Conservation (phyloP, 2,113 vertebrate species). For the Pampusana beccarii region DNA sequence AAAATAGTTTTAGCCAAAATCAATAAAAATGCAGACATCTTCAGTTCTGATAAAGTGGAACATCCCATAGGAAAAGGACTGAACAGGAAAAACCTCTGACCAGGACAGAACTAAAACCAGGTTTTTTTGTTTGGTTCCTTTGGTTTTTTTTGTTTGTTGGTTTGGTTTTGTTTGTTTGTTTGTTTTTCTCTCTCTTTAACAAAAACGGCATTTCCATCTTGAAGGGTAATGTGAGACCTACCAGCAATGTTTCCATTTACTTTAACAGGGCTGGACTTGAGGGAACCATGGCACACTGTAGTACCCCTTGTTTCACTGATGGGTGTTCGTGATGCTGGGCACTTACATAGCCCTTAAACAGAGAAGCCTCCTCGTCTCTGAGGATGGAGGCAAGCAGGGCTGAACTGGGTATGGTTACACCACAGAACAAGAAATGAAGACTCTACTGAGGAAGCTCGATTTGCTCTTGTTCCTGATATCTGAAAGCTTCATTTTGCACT, state of each 20-base stretch:
- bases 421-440: neutral
- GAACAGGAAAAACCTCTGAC: neutral
- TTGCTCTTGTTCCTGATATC: neutral
- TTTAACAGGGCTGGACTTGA: neutral
- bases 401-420: neutral
- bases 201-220: neutral
- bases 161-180: too few relatives aligned
- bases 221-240: neutral
- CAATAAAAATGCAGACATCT: neutral
- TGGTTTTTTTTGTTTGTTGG: too few relatives aligned
- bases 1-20: neutral
- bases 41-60: neutral
- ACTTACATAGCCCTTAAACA: neutral
- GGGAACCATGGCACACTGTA: neutral
- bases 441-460: neutral
- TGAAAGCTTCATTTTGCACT: neutral
- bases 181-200: too few relatives aligned
- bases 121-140: too few relatives aligned
- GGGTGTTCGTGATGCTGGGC: neutral
- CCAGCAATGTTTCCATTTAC: neutral
- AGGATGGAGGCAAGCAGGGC: neutral
- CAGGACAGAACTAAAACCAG: neutral
- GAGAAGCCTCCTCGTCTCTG: neutral
- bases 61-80: neutral
- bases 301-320: neutral